These are phyloP conservation scores for Bruchidius siliquastri DNA, from an alignment of 2,888 invertebrate species.

Conservation along the genomic window DNA sequence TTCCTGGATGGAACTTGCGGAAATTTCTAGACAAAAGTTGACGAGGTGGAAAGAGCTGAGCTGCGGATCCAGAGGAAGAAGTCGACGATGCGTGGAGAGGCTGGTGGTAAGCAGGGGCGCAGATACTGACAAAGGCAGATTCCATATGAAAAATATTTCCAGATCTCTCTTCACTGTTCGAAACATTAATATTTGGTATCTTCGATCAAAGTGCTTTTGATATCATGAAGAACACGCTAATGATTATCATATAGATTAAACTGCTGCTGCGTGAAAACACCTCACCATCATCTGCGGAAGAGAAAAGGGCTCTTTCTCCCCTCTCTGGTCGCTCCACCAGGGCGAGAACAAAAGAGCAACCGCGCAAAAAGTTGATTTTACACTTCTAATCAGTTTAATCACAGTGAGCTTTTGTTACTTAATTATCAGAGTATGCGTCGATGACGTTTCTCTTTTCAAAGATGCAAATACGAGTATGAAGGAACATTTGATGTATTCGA, in stretches of 20 bases:
- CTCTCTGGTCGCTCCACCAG: conserved; percentile 4
- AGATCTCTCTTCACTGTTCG: no score
- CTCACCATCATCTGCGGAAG: background rate
- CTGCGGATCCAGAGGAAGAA: conserved; percentile 28
- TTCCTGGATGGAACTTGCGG: conserved; percentile 42
- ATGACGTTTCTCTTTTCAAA: background rate
- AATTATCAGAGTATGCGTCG: conserved; percentile 9
- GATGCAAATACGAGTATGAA: background rate
- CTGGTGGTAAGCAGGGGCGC: conserved; percentile 13
- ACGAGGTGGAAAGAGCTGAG: conserved; percentile 47
- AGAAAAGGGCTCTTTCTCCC: background rate
- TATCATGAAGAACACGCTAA: background rate
- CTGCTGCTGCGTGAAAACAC: background rate
- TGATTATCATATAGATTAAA: background rate
- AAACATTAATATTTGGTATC: no score
- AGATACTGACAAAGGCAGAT: background rate
- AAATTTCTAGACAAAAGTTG: conserved; percentile 45
- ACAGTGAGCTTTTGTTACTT: conserved; percentile 15
- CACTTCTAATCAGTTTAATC: conserved; percentile 26
- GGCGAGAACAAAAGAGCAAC: conserved; percentile 25
- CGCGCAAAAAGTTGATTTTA: conserved; percentile 31
- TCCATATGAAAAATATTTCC: no score
- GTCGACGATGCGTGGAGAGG: conserved; percentile 16
- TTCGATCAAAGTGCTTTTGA: background rate
- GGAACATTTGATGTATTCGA: background rate